Conservation (phyloP, 2,888 invertebrate genomes). For the Tribolium freemani region DNA sequence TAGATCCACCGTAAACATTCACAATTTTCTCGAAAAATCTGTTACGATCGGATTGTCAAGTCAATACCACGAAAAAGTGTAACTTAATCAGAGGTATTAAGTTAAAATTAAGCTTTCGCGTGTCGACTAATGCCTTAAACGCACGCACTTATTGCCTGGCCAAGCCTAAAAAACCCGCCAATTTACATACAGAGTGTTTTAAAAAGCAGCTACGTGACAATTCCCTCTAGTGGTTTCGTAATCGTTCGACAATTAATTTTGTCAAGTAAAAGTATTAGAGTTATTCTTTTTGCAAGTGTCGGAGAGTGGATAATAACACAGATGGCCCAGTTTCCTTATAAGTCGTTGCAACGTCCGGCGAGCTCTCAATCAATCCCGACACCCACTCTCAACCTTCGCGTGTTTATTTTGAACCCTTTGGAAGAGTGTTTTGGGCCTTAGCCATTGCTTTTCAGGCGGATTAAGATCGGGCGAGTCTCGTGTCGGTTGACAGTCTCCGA, state of each 20-base stretch:
- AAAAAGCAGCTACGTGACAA: slow-evolving; percentile 14
- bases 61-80: slow-evolving; percentile 53
- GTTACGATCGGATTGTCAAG: neutral
- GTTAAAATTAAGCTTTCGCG: slow-evolving; percentile 61
- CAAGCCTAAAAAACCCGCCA: slow-evolving; percentile 6
- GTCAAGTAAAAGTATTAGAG: slow-evolving; percentile 43
- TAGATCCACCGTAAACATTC: neutral
- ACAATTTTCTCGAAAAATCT: neutral
- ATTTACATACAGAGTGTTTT: slow-evolving; percentile 17
- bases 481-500: slow-evolving; percentile 6
- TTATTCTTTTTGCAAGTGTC: slow-evolving; percentile 35
- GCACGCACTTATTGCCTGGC: slow-evolving; percentile 55
- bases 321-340: slow-evolving; percentile 46
- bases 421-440: slow-evolving; percentile 3
- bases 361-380: slow-evolving; percentile 20
- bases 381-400: slow-evolving; percentile 22
- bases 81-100: slow-evolving; percentile 62
- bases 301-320: slow-evolving; percentile 42
- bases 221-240: neutral
- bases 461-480: slow-evolving; percentile 6
- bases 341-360: slow-evolving; percentile 19
- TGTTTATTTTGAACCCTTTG: slow-evolving; percentile 3
- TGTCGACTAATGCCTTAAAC: slow-evolving; percentile 57
- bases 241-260: slow-evolving; percentile 13
- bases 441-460: neutral